Percentiles rank a stretch among this genome's conserved stretches.
phyloP scores from a whole-genome alignment of 2,888 invertebrate genomes.

The Drosophila multiciliata region DNA sequence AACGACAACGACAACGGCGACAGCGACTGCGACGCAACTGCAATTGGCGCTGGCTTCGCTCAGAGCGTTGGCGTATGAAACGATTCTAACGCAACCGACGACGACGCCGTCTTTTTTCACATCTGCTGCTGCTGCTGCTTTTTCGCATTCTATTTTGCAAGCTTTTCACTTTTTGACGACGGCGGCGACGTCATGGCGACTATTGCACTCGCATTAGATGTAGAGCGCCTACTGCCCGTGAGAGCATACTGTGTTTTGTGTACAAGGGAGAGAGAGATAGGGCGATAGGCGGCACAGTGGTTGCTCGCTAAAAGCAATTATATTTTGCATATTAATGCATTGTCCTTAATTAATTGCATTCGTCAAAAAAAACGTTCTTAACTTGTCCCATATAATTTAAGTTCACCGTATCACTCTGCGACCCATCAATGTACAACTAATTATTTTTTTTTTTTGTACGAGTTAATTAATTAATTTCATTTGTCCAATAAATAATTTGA shows the following conservation, averaged over 20 bases:
- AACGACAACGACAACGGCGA: slow-evolving; percentile 43
- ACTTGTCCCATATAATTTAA: too few relatives aligned
- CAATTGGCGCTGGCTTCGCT: slow-evolving; percentile 44
- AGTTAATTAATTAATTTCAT: neutral
- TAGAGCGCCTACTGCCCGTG: slow-evolving; percentile 39
- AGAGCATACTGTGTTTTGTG: neutral
- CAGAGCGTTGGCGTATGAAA: slow-evolving; percentile 43
- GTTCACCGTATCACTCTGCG: neutral
- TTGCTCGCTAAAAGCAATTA: neutral
- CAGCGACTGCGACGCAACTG: slow-evolving; percentile 37
- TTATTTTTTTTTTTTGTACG: neutral
- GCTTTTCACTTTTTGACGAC: slow-evolving; percentile 70
- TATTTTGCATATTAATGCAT: neutral
- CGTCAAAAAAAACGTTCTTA: neutral
- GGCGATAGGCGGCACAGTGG: slow-evolving; percentile 5
- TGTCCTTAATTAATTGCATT: neutral
- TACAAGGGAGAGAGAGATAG: neutral
- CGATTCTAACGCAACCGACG: slow-evolving; percentile 54
- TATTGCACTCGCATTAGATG: slow-evolving; percentile 67
- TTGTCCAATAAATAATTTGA: neutral
- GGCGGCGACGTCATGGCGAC: slow-evolving; percentile 48
- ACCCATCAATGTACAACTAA: neutral
- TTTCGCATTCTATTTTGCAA: slow-evolving; percentile 56
- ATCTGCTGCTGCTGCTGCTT: neutral
- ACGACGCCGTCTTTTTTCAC: slow-evolving; percentile 17